Evolutionary conservation across 2,113 vertebrate species (phyloP), one percentile per base, ranked within the genome.

Genomic region (Myotis lucifugus): DNA sequence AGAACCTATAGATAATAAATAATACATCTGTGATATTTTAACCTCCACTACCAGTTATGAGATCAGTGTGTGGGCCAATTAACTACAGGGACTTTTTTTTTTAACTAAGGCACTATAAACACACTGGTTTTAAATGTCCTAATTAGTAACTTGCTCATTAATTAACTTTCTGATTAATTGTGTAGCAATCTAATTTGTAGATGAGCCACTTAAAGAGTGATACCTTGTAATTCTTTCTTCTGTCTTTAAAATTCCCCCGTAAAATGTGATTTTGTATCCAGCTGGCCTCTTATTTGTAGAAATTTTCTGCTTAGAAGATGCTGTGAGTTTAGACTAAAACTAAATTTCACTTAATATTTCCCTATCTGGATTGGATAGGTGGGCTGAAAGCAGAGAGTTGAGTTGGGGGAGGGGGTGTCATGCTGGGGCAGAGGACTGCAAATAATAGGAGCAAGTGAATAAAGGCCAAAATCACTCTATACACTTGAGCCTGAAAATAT

Each of bases 111-210:
- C 98, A 97, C 97, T 98, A 98, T 98, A 98, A 98, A 98, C 98
- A 98, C 97, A 98, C 97, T 98, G 98, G 96, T 98, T 98, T 98
- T 98, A 98, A 98, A 98, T 98, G 98, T 98, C 96, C 98, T 98
- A 98, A 98, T 98, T 98, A 99, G 98, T 98, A 98, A 98, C 98
- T 98, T 98, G 98, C 96, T 98, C 98, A 98, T 98, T 98, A 98
- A 98, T 99, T 99, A 98, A 98, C 98, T 98, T 98, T 98, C 98
- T 98, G 98, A 99, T 98, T 98, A 98, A 98, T 98, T 98, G 98
- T 98, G 98, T 98, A 98, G 98, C 98, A 98, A 98, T 98, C 97
- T 98, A 98, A 99, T 99, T 98, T 98, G 98, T 98, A 98, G 98
- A 98, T 97, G 98, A 98, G 97, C 97, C 97, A 97, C 97, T 98